Base-by-base conservation (phyloP, 2,113 vertebrate genomes). In the Lagopus muta region DNA sequence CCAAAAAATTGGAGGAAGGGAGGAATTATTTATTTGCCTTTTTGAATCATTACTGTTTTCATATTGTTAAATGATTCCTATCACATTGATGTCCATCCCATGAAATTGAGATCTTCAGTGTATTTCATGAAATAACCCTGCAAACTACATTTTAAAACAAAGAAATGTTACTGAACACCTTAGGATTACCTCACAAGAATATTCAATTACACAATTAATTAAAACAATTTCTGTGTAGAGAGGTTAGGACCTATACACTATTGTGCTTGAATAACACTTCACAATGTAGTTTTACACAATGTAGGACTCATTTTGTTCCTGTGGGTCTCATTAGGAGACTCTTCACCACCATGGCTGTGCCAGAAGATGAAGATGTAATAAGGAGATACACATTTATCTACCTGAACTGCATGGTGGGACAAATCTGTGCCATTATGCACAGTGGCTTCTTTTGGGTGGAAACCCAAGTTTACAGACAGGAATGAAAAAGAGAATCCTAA, bases 1-100 rank as follows among this genome's bases (percentile, higher is more conserved):
- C 6, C 0, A 7, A 32, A 87, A 89, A 47, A 32, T 0, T 28
- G 3, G 2, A 4, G 2, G 1, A 8, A 72, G 3, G 7, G 24
- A 27, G 7, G 4, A 64, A 57, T 72, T 60, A 30, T 15, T 67
- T 74, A 9, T 80, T 58, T 81, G 30, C 32, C 20, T 89, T 87
- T 87, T 67, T 70, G 52, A 25, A 12, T 66, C 9, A 54, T 66
- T 16, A 47, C 18, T 78, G 20, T 18, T 62, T 89, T 76, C 4
- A 25, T 48, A 36, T 54, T 57, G 11, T 69, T 84, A 36, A 30
- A 74, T 52, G 6, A n/a, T 3, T 14, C 2, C 4, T 32, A 76
- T 22, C 40, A 32, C 7, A 38, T 1, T 61, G 50, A 90, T 40
- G 30, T 72, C 5, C 18, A 50, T 69, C 57, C 48, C 1, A 2